Conservation (phyloP, 2,888 invertebrate genomes). For the Tetheella fluctuosa region DNA sequence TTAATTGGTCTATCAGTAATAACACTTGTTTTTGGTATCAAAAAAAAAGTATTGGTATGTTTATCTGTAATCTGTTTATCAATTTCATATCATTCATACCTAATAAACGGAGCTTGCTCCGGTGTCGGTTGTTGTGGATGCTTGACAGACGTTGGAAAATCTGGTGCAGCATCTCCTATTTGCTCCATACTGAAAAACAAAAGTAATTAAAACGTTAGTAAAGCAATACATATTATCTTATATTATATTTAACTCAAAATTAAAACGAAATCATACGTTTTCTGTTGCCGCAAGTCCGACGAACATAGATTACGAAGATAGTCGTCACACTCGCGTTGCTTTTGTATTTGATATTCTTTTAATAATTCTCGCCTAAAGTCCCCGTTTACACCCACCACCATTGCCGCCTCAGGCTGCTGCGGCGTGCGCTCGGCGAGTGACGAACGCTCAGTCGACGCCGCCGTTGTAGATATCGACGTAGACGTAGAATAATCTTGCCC, state of each 20-base stretch:
- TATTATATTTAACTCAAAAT: constrained; percentile 21
- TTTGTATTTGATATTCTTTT: constrained; percentile 92
- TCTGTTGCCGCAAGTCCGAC: constrained; percentile 66
- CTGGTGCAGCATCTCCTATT: constrained; percentile 50
- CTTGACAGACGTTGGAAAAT: constrained; percentile 51
- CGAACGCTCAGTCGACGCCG: constrained; percentile 85
- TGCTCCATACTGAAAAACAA: constrained; percentile 71
- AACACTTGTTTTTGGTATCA: too few relatives aligned
- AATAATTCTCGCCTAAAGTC: constrained; percentile 87
- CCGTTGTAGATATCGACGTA: constrained; percentile 86
- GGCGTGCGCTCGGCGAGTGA: constrained; percentile 63
- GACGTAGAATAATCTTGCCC: constrained; percentile 87
- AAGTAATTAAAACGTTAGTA: constrained; percentile 17
- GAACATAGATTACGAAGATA: constrained; percentile 76
- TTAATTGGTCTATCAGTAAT: too few relatives aligned
- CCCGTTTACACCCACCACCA: constrained; percentile 58
- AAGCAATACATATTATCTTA: not conserved
- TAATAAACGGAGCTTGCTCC: constrained; percentile 46
- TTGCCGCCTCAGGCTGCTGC: constrained; percentile 56
- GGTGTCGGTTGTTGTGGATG: constrained; percentile 38
- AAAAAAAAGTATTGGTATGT: too few relatives aligned
- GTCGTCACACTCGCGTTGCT: constrained; percentile 85
- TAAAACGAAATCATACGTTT: constrained; percentile 58
- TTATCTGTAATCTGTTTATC: too few relatives aligned
- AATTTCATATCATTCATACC: constrained; percentile 44